Evolutionary conservation across 2,113 vertebrate genomes (phyloP).

Genomic region (Cercopithecus mona): DNA sequence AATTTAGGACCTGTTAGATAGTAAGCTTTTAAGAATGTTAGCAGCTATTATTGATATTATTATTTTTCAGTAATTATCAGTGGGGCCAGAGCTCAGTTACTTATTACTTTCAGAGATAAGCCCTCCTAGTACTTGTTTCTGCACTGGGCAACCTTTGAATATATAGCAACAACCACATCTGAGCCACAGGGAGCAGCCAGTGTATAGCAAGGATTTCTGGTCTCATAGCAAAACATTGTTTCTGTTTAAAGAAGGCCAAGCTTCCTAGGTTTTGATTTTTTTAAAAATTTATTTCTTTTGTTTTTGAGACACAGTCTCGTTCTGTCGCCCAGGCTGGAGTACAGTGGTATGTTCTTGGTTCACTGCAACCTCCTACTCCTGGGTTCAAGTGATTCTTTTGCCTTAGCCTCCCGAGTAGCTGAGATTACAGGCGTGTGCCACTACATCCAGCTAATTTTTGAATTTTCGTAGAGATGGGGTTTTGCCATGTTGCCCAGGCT

Average conservation of each 20-base stretch:
- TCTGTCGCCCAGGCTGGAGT: too few species aligned
- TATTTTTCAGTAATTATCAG: not conserved
- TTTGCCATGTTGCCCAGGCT: too few species aligned
- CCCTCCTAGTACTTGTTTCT: not conserved
- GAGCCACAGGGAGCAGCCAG: not conserved
- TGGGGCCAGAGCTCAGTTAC: not conserved
- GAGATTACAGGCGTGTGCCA: too few species aligned
- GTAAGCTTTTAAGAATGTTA: not conserved
- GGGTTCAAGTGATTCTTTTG: too few species aligned
- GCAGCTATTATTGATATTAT: not conserved
- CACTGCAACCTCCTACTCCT: too few species aligned
- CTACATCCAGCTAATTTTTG: too few species aligned
- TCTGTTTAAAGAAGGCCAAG: not conserved
- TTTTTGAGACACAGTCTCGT: too few species aligned
- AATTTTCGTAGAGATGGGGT: too few species aligned
- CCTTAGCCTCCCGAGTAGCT: too few species aligned
- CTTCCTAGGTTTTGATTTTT: not conserved
- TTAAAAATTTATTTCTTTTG: too few species aligned
- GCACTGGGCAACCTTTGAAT: not conserved
- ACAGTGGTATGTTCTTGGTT: too few species aligned
- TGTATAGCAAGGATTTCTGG: not conserved
- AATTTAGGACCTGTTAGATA: not conserved
- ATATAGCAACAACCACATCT: not conserved
- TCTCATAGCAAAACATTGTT: not conserved
- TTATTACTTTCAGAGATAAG: conserved; percentile 7